Conservation (phyloP, 2,888 invertebrate genomes). For the Rhopalosiphum nymphaeae region DNA sequence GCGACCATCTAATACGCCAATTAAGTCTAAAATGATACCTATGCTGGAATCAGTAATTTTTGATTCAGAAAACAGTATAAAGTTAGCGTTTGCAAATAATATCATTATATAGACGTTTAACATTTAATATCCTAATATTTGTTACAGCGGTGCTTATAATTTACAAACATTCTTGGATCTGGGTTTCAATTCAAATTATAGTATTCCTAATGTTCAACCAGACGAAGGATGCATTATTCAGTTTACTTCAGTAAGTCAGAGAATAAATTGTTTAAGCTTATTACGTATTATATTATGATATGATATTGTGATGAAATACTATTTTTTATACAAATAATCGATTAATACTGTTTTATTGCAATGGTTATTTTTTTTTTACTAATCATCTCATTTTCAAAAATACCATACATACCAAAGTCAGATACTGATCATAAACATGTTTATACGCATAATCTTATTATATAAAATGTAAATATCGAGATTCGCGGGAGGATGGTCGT, state of each 20-base stretch:
- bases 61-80: constrained; percentile 71
- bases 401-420: not conserved
- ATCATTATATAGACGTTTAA: not conserved
- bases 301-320: not conserved
- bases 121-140: not conserved
- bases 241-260: constrained; percentile 78
- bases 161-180: not conserved
- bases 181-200: not conserved
- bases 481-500: no score
- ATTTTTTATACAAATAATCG: not conserved
- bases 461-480: no score
- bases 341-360: not conserved
- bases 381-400: not conserved
- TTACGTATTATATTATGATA: not conserved
- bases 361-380: not conserved
- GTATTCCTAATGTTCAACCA: constrained; percentile 72
- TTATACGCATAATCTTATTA: not conserved
- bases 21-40: constrained; percentile 72
- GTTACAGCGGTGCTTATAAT: not conserved
- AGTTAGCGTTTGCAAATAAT: not conserved
- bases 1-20: constrained; percentile 64
- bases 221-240: constrained; percentile 82
- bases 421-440: not conserved
- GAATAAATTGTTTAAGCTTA: not conserved
- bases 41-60: constrained; percentile 75